Conservation (phyloP, 2,797 vertebrate species). For the Macropus fuliginosus region DNA sequence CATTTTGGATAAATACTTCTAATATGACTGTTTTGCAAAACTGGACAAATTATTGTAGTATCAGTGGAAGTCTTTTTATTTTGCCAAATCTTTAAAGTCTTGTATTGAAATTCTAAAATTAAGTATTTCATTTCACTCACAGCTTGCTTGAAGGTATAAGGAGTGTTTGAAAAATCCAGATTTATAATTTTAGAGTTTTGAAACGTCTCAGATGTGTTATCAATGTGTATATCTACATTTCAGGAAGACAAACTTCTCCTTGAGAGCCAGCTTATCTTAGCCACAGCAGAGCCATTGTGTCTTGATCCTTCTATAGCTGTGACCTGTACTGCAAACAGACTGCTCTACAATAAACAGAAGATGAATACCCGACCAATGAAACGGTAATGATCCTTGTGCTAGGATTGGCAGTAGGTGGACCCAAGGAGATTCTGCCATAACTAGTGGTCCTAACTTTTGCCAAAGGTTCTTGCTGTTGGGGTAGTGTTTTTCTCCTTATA, state of each 20-base stretch:
- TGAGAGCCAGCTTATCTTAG: slow-evolving; percentile 97
- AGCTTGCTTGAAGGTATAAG: neutral
- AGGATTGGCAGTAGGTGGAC: neutral
- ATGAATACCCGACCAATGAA: slow-evolving; percentile 98
- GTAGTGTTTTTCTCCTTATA: neutral
- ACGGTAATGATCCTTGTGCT: slow-evolving; percentile 86
- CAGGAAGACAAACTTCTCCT: slow-evolving; percentile 98
- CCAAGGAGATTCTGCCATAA: slow-evolving; percentile 7
- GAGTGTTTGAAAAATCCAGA: slow-evolving; percentile 23
- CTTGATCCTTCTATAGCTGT: slow-evolving; percentile 98
- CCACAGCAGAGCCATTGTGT: slow-evolving; percentile 97
- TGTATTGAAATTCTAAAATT: neutral
- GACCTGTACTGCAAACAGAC: slow-evolving; percentile 95
- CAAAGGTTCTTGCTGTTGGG: neutral
- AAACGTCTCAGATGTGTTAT: neutral
- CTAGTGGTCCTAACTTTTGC: slow-evolving; percentile 39
- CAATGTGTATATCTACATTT: slow-evolving; percentile 63
- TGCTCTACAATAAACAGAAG: slow-evolving; percentile 98
- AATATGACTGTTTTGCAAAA: slow-evolving; percentile 2
- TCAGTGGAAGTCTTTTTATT: slow-evolving; percentile 1
- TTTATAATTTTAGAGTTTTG: neutral
- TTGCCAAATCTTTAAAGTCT: slow-evolving; percentile 17
- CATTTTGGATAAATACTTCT: neutral
- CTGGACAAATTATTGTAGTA: neutral
- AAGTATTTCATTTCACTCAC: slow-evolving; percentile 32